These are phyloP conservation scores for Melanerpes formicivorus DNA, from an alignment of 2,113 vertebrate species.

Conservation along the genomic window DNA sequence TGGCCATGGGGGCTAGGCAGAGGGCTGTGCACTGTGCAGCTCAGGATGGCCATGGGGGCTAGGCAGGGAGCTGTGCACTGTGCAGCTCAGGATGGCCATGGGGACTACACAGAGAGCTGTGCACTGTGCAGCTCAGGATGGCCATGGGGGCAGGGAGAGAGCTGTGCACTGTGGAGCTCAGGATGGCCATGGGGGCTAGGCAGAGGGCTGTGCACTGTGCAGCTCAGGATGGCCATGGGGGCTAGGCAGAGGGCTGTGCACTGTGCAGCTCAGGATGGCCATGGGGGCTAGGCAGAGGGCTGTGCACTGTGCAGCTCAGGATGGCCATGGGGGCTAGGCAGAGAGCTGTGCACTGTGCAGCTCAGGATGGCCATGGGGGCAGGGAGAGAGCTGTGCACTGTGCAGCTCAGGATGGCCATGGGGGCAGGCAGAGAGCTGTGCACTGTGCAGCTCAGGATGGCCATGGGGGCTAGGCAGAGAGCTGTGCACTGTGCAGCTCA, in stretches of 20 bases:
- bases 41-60: no score
- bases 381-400: neutral
- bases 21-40: no score
- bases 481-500: no score
- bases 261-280: neutral
- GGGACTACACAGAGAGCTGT: no score
- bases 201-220: neutral
- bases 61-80: no score
- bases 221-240: neutral
- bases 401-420: rapidly evolving
- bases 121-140: no score
- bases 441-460: neutral
- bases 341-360: neutral
- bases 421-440: neutral
- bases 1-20: no score
- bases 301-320: neutral
- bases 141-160: no score
- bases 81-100: no score
- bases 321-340: rapidly evolving
- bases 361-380: neutral
- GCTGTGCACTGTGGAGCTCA: no score
- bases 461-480: neutral
- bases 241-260: neutral
- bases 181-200: neutral
- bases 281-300: neutral